Evolutionary conservation across 2,797 vertebrate species (phyloP), one percentile per base, ranked within the genome.

Genomic region (Leptatherina wallacei): DNA sequence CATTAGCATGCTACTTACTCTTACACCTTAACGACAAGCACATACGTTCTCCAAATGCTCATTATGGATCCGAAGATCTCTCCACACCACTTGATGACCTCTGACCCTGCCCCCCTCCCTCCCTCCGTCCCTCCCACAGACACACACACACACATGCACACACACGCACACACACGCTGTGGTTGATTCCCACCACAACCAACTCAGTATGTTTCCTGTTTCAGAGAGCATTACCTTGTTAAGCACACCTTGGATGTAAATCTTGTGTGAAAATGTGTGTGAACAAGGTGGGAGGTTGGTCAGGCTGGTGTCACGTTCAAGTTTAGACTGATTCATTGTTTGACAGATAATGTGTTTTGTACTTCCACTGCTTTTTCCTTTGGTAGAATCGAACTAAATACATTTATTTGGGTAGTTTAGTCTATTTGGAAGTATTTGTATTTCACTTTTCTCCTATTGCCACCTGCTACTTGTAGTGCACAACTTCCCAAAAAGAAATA

Each of bases 201-300:
- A 67, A 27, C 78, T 78, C 71, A 80, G 73, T 78, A 65, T 67
- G 78, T 81, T 89, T 89, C 84, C 78, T 78, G 59, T 90, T 86
- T 84, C 77, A 88, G 66, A 83, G 88, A 79, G 88, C 89, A 88
- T 89, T 84, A 85, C 81, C 79, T 73, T 71, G 79, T 77, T 86
- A 57, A 76, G 65, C 56, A 12, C 87, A 87, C 66, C 72, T 71
- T 76, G 79, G 66, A 77, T 65, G 81, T 65, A 86, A 81, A 82
- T 88, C 69, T 69, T 67, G 68, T 20, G 9, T 79, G 74, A 82
- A 79, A 59, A 42, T 75, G 36, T 62, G 62, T 66, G 61, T 76
- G 9, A 73, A 74, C 64, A 65, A 35, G 22, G 27, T 73, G 38
- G 52, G 22, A 54, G 42, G 47, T 54, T 44, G 42, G 52, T n/a